Percentiles rank a stretch among this genome's conserved stretches.
phyloP scores from a whole-genome alignment of 1,140 invertebrate genomes.

The Cecropterus lyciades region DNA sequence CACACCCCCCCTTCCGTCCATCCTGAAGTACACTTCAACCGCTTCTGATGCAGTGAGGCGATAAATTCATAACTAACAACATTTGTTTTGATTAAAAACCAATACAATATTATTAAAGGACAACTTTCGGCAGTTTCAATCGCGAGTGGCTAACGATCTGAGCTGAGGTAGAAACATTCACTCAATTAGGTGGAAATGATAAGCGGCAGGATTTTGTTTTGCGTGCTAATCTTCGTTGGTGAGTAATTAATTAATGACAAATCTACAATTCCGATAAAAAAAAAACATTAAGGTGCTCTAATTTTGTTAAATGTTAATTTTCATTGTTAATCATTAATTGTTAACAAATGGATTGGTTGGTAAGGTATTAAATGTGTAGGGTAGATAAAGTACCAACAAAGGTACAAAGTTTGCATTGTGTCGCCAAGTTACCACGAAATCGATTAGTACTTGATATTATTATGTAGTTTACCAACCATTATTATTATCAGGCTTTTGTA shows the following conservation, averaged over 20 bases:
- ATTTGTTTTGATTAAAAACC: constrained; percentile 34
- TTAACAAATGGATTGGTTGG: no score
- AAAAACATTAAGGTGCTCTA: not conserved
- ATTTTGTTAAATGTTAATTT: no score
- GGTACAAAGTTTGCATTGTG: no score
- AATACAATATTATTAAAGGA: constrained; percentile 3
- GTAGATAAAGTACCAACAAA: no score
- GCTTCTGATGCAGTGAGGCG: constrained; percentile 64
- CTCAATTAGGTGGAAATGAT: constrained; percentile 70
- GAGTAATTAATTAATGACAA: constrained; percentile 47
- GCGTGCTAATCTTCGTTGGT: constrained; percentile 66
- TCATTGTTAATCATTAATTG: no score
- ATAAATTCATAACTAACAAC: constrained; percentile 59
- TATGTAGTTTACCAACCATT: no score
- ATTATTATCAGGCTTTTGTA: no score
- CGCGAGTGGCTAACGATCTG: constrained; percentile 36
- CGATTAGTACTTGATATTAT: no score
- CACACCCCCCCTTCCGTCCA: constrained; percentile 58
- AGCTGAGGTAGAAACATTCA: constrained; percentile 43
- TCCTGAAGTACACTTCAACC: constrained; percentile 48
- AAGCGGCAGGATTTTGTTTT: constrained; percentile 66
- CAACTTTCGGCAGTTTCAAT: constrained; percentile 9
- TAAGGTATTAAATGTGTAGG: no score
- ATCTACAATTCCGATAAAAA: not conserved
- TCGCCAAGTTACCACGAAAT: no score